These are phyloP conservation scores for Ctenomys sociabilis DNA, from an alignment of 2,113 vertebrate genomes.

Conservation along the genomic window DNA sequence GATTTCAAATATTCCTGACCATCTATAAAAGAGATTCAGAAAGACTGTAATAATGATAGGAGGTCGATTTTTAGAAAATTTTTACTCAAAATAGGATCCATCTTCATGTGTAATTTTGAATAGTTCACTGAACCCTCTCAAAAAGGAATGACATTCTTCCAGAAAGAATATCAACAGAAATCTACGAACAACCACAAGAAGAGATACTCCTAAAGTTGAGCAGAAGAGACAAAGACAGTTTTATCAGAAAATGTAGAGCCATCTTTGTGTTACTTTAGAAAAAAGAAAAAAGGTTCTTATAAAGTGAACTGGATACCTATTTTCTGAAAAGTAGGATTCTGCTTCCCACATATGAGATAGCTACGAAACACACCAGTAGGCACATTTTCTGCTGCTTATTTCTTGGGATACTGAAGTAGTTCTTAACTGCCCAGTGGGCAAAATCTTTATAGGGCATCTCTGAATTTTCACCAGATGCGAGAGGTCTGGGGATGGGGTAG, in stretches of 20 bases:
- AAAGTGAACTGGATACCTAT: slow-evolving; percentile 13
- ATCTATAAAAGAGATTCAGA: slow-evolving; percentile 49
- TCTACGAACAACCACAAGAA: background rate
- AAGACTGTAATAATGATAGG: background rate
- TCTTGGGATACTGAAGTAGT: background rate
- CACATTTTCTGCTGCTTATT: background rate
- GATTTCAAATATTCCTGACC: slow-evolving; percentile 56
- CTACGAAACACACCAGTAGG: background rate
- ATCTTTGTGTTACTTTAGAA: slow-evolving; percentile 60
- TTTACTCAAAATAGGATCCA: slow-evolving; percentile 32
- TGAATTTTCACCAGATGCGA: background rate
- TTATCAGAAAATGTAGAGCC: slow-evolving; percentile 41
- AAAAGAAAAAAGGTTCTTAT: slow-evolving; percentile 61
- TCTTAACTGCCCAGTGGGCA: background rate
- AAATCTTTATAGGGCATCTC: background rate
- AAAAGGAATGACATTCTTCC: slow-evolving; percentile 55
- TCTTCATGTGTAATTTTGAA: background rate
- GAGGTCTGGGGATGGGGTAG: background rate
- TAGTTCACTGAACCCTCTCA: background rate
- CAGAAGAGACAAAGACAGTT: slow-evolving; percentile 18
- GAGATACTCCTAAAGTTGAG: background rate
- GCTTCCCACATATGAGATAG: background rate
- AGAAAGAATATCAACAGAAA: slow-evolving; percentile 35
- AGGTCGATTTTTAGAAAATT: slow-evolving; percentile 61
- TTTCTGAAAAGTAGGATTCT: slow-evolving; percentile 37